These are phyloP conservation scores for Mormyrus hasselquistii DNA, from an alignment of 2,797 vertebrate species.

Conservation along the genomic window DNA sequence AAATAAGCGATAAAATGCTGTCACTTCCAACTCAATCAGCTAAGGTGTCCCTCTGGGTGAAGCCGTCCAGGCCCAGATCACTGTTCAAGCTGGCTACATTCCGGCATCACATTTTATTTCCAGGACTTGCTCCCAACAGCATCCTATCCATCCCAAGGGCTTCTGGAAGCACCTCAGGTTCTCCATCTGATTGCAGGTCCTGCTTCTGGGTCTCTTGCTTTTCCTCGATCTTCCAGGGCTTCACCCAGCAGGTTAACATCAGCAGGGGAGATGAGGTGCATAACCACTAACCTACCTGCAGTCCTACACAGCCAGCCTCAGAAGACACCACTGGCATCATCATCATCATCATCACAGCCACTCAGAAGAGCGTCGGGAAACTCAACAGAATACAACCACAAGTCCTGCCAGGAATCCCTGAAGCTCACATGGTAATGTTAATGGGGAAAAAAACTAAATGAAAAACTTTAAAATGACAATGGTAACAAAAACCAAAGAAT, in stretches of 20 bases:
- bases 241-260: neutral
- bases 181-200: neutral
- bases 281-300: neutral
- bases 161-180: neutral
- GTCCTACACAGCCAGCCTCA: neutral
- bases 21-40: neutral
- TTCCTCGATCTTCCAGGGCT: neutral
- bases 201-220: neutral
- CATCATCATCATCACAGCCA: neutral
- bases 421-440: slow-evolving; percentile 37
- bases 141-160: neutral
- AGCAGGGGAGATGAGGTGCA: neutral
- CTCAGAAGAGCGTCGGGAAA: slow-evolving; percentile 8
- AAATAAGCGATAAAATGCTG: neutral
- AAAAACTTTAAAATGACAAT: slow-evolving; percentile 20
- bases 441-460: neutral
- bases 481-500: slow-evolving; percentile 5
- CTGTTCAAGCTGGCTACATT: neutral
- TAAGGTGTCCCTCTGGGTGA: neutral
- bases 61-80: neutral
- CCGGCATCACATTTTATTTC: neutral
- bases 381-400: neutral
- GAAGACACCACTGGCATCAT: neutral
- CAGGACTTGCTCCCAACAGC: neutral
- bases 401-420: slow-evolving; percentile 40